Evolutionary conservation across 2,113 vertebrate genomes (phyloP).

Genomic region (Bungarus multicinctus): DNA sequence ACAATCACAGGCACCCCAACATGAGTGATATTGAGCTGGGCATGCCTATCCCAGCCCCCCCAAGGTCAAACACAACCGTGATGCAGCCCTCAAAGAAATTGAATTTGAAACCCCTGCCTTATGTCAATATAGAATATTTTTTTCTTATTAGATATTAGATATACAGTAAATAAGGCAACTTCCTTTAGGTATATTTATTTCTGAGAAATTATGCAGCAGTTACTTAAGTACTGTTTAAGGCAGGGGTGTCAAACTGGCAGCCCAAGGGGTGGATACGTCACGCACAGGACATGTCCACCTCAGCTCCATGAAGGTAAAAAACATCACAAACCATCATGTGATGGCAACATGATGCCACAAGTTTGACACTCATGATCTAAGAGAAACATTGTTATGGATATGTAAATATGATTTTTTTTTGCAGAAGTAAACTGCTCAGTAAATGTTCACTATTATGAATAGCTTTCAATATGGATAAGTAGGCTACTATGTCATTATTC

Average conservation of each 20-base stretch:
- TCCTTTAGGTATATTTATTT: background rate
- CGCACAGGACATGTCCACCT: too few relatives aligned
- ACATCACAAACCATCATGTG: too few relatives aligned
- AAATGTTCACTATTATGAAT: background rate
- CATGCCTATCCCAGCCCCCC: too few relatives aligned
- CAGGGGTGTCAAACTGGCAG: too few relatives aligned
- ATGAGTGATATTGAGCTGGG: too few relatives aligned
- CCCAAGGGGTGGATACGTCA: too few relatives aligned
- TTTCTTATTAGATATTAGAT: conserved; percentile 25
- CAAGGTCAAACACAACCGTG: too few relatives aligned
- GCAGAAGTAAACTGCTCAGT: background rate
- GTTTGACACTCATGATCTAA: background rate
- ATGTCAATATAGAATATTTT: conserved; percentile 44
- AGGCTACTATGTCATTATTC: background rate
- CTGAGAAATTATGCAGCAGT: background rate
- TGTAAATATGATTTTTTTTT: background rate
- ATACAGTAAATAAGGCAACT: conserved; percentile 23
- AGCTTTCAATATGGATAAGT: background rate
- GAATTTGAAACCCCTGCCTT: too few relatives aligned
- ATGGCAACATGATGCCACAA: too few relatives aligned
- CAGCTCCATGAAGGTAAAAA: too few relatives aligned
- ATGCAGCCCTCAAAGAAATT: too few relatives aligned
- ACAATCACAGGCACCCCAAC: too few relatives aligned
- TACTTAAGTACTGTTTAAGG: background rate
- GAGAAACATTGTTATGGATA: background rate